These are phyloP conservation scores for Electrophaes corylata DNA, from an alignment of 2,888 invertebrate genomes.

Conservation along the genomic window DNA sequence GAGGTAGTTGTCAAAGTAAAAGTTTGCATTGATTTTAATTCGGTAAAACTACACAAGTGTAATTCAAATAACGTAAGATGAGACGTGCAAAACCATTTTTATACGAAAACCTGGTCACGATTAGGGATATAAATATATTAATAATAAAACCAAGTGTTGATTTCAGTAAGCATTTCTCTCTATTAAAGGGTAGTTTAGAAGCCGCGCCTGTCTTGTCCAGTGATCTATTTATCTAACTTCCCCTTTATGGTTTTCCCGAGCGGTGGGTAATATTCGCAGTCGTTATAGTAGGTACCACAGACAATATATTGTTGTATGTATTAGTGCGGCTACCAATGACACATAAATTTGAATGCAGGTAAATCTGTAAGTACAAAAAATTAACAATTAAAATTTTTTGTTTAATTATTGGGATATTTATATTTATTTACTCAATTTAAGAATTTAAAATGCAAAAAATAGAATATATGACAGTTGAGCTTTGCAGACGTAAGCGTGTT, in stretches of 20 bases:
- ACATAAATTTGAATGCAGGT: no score
- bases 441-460: no score
- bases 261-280: constrained; percentile 54
- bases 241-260: constrained; percentile 64
- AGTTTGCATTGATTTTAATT: constrained; percentile 15
- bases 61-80: no score
- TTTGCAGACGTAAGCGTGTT: no score
- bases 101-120: constrained; percentile 57
- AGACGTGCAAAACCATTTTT: constrained; percentile 41
- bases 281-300: constrained; percentile 44
- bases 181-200: constrained; percentile 69
- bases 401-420: no score
- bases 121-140: constrained; percentile 52
- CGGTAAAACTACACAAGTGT: no score
- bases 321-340: no score
- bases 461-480: no score
- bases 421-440: no score
- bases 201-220: constrained; percentile 57
- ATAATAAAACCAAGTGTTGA: constrained; percentile 64
- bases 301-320: no score
- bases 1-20: background rate
- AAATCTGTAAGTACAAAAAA: no score
- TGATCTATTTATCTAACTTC: constrained; percentile 72
- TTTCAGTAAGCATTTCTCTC: constrained; percentile 66
- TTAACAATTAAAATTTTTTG: no score